Conservation (phyloP, 2,888 invertebrate species). For the Rotaria sp. region DNA sequence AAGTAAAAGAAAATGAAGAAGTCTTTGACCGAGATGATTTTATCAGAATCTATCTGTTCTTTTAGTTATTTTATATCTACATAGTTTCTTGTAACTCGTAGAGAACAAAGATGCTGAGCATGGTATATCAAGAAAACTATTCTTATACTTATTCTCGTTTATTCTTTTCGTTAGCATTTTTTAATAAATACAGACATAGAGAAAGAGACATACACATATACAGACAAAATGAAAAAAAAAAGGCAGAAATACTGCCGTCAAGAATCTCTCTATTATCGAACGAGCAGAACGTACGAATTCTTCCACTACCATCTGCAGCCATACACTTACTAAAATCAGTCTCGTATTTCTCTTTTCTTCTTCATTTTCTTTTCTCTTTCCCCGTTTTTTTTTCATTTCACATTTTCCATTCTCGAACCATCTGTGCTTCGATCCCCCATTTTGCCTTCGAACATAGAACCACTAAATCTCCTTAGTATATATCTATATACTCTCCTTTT, state of each 20-base stretch:
- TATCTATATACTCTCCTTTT: not conserved
- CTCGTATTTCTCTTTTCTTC: not conserved
- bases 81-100: not conserved
- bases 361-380: not conserved
- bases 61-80: not conserved
- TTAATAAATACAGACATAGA: conserved; percentile 9
- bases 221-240: not conserved
- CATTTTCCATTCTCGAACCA: conserved; percentile 24
- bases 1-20: not conserved
- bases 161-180: not conserved
- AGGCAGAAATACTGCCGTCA: not conserved
- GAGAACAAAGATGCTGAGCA: not conserved
- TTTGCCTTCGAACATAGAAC: conserved; percentile 5
- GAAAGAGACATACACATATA: not conserved
- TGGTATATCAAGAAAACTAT: not conserved
- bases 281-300: not conserved
- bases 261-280: not conserved
- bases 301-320: conserved; percentile 15
- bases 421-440: conserved; percentile 1
- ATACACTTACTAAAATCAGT: not conserved
- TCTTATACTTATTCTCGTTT: not conserved
- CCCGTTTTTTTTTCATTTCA: not conserved
- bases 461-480: conserved; percentile 1
- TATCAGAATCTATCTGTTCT: not conserved
- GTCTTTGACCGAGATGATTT: not conserved